phyloP scores from a whole-genome alignment of 53 echinoderm and acorn worm species.

The Temnopleurus reevesii region DNA sequence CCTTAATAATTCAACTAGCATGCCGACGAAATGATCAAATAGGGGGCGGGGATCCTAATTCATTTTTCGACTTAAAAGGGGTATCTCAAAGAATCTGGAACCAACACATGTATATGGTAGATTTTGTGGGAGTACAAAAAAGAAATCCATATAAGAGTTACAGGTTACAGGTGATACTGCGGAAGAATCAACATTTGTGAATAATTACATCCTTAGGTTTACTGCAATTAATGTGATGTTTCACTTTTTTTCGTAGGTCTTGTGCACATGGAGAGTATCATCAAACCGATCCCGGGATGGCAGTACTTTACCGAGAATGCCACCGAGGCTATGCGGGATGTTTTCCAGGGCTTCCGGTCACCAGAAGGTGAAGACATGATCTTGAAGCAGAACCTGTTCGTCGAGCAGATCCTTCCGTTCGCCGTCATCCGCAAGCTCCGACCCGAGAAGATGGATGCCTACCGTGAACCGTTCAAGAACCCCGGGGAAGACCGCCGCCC shows the following conservation, averaged over 20 bases:
- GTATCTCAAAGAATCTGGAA: too few species aligned
- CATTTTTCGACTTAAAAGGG: too few species aligned
- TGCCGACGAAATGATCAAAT: too few species aligned
- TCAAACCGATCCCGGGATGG: conserved; percentile 61
- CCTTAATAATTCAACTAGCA: too few species aligned
- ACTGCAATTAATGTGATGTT: too few species aligned
- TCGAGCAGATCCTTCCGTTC: conserved; percentile 74
- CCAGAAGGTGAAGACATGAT: conserved; percentile 87
- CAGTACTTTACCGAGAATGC: conserved; percentile 74
- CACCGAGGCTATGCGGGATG: conserved; percentile 60
- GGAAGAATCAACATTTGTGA: too few species aligned
- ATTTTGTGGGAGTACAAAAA: too few species aligned
- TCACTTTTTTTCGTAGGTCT: background rate
- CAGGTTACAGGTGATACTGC: too few species aligned
- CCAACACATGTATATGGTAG: too few species aligned
- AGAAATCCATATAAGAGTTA: too few species aligned
- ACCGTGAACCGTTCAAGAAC: conserved; percentile 75
- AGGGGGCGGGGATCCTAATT: too few species aligned
- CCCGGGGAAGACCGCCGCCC: conserved; percentile 85
- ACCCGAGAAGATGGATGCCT: conserved; percentile 85
- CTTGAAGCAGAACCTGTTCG: conserved; percentile 88
- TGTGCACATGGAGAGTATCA: conserved; percentile 59
- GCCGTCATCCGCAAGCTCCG: conserved; percentile 76
- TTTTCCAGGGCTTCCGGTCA: conserved; percentile 78
- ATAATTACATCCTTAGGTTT: too few species aligned